phyloP scores from a whole-genome alignment of 2,888 invertebrate species.

The Digitonthophagus gazella region DNA sequence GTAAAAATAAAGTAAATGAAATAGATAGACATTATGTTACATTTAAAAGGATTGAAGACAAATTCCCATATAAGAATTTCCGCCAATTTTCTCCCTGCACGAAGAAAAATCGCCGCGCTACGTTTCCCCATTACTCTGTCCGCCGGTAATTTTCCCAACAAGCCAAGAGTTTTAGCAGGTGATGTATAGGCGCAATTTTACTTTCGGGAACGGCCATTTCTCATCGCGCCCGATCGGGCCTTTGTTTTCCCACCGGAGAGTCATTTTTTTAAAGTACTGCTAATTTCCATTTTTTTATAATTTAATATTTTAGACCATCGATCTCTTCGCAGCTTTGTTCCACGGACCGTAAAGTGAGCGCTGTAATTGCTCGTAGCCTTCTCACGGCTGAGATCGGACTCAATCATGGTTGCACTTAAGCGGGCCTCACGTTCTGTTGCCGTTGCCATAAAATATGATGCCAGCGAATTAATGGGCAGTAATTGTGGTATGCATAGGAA shows the following conservation, averaged over 20 bases:
- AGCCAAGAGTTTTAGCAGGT: background rate
- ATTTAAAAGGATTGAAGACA: background rate
- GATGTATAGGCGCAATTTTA: background rate
- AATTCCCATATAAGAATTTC: background rate
- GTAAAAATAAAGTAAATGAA: too few species aligned
- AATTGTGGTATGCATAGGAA: background rate
- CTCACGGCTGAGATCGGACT: background rate
- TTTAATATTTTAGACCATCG: background rate
- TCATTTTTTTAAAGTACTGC: background rate
- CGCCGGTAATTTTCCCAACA: background rate
- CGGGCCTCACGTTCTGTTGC: background rate
- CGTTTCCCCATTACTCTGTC: background rate
- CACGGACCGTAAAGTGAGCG: background rate
- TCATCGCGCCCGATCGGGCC: too few species aligned
- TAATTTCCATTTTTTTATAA: background rate
- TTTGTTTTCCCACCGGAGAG: background rate
- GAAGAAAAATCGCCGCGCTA: background rate
- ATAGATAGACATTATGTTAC: too few species aligned
- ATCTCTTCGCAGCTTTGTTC: background rate
- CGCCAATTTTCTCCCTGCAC: background rate
- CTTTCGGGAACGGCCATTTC: background rate
- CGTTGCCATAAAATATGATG: background rate
- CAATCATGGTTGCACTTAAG: background rate
- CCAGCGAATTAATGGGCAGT: background rate
- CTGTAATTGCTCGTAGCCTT: background rate